These are phyloP conservation scores for Lagria hirta DNA, from an alignment of 2,888 invertebrate genomes.

Conservation along the genomic window DNA sequence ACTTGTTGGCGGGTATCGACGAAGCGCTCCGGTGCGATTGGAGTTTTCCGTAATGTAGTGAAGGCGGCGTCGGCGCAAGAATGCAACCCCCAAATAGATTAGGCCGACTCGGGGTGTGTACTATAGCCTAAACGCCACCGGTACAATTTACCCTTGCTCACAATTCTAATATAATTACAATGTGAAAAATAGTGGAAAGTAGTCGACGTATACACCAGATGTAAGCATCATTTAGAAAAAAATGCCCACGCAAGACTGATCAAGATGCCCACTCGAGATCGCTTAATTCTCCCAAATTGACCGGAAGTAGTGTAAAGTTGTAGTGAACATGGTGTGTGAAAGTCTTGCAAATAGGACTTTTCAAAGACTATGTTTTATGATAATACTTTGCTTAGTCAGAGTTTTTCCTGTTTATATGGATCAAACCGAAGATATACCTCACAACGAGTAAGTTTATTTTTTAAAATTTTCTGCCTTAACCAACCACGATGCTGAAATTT, in stretches of 20 bases:
- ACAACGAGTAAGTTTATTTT: slow-evolving; percentile 81
- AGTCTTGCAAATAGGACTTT: slow-evolving; percentile 28
- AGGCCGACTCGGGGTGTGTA: slow-evolving; percentile 54
- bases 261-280: slow-evolving; percentile 16
- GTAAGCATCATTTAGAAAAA: slow-evolving; percentile 3
- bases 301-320: slow-evolving; percentile 34
- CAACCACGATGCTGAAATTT: slow-evolving; percentile 25
- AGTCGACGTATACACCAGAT: slow-evolving; percentile 7
- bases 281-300: slow-evolving; percentile 33
- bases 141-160: slow-evolving; percentile 37
- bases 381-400: slow-evolving; percentile 41
- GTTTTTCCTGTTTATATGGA: slow-evolving; percentile 61
- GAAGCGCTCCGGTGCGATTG: slow-evolving; percentile 23
- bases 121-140: slow-evolving; percentile 49
- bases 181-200: slow-evolving; percentile 34
- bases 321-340: slow-evolving; percentile 43
- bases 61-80: slow-evolving; percentile 48
- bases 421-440: slow-evolving; percentile 87
- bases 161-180: slow-evolving; percentile 41
- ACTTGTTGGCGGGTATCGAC: slow-evolving; percentile 14
- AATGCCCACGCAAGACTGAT: slow-evolving; percentile 18
- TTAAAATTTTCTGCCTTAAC: slow-evolving; percentile 10
- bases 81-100: slow-evolving; percentile 48
- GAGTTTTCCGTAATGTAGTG: slow-evolving; percentile 30
- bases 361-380: slow-evolving; percentile 31